Evolutionary conservation across 2,797 vertebrate species (phyloP).

Genomic region (Bryconaethiops microstoma): DNA sequence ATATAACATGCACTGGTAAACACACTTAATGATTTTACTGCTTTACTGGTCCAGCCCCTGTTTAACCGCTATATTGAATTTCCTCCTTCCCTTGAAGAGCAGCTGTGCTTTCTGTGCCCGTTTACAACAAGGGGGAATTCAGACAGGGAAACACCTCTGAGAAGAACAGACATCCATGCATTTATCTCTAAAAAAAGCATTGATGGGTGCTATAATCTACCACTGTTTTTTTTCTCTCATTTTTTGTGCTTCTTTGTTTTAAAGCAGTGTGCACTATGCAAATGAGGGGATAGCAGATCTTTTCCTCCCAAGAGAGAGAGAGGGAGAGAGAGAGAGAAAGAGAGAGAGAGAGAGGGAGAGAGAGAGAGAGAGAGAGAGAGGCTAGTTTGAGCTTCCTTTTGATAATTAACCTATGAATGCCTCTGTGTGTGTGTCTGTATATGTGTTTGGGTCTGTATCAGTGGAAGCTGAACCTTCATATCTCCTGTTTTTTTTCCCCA

Average conservation of each 20-base stretch:
- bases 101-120: background rate
- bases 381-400: background rate
- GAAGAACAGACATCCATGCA: background rate
- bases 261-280: constrained; percentile 47
- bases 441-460: too few relatives aligned
- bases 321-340: background rate
- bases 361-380: constrained; percentile 8
- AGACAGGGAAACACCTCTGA: background rate
- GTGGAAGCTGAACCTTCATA: too few relatives aligned
- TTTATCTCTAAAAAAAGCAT: background rate
- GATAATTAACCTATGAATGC: constrained; percentile 3
- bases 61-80: background rate
- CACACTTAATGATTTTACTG: too few relatives aligned
- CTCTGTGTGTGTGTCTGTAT: too few relatives aligned
- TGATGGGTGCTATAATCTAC: background rate
- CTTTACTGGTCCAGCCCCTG: background rate
- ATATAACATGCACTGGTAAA: too few relatives aligned
- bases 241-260: constrained; percentile 35
- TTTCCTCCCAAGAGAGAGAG: constrained; percentile 25
- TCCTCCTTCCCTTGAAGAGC: constrained; percentile 13
- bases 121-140: background rate
- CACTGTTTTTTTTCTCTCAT: background rate
- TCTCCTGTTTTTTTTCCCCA: too few relatives aligned
- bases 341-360: background rate
- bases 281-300: constrained; percentile 40